These are phyloP conservation scores for Xiphorhynchus erythropygius DNA, from an alignment of 2,797 vertebrate species.

Conservation along the genomic window DNA sequence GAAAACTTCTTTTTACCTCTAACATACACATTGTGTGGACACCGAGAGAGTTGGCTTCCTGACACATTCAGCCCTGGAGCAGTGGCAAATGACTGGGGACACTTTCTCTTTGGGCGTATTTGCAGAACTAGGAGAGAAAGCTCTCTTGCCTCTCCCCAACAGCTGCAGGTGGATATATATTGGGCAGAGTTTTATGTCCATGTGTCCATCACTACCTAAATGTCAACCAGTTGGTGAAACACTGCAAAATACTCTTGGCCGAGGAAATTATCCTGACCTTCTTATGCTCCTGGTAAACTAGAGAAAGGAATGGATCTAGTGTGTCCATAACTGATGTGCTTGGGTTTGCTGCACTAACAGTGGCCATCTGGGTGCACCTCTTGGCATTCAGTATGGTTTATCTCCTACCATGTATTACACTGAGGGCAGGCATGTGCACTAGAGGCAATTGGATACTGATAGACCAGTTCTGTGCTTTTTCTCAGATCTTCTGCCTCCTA, in stretches of 20 bases:
- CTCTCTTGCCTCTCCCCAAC: rapidly evolving
- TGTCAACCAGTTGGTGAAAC: not conserved
- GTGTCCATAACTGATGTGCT: not conserved
- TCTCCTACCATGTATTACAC: not conserved
- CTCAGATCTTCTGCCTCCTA: not conserved
- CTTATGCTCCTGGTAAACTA: not conserved
- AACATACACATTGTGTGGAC: not conserved
- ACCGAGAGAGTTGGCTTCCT: not conserved
- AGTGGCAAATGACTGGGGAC: not conserved
- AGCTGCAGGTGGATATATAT: not conserved
- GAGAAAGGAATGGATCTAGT: not conserved
- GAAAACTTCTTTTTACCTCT: not conserved
- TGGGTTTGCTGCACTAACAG: not conserved
- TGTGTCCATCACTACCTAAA: not conserved
- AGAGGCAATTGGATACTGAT: not conserved
- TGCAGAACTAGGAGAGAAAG: not conserved
- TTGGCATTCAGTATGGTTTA: not conserved
- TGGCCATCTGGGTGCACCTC: not conserved
- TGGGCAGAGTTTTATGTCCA: not conserved
- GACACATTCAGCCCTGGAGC: not conserved
- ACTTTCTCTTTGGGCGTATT: not conserved
- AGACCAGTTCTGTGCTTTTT: not conserved
- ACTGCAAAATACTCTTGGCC: not conserved
- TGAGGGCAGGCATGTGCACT: rapidly evolving
- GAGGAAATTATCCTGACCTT: not conserved